Conservation (phyloP, 2,113 vertebrate species). For the Raphicerus campestris region DNA sequence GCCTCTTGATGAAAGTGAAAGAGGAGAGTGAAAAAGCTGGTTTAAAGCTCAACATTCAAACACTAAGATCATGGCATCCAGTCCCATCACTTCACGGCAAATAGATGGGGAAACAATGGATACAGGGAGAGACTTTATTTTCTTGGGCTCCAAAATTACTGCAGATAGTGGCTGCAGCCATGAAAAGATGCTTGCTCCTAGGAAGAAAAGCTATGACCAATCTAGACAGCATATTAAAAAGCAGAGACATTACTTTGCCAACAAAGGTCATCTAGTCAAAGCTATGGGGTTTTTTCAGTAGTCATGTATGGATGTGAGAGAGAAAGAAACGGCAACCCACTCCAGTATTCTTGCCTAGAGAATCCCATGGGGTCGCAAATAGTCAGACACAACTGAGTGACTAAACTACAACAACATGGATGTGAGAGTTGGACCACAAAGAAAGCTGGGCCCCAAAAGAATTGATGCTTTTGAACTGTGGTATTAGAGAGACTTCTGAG, state of each 20-base stretch:
- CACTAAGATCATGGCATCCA: background rate
- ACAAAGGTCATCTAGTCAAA: background rate
- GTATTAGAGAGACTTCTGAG: background rate
- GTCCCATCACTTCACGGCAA: background rate
- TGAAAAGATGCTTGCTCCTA: background rate
- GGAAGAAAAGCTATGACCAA: background rate
- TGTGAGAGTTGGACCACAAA: background rate
- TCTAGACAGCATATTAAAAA: background rate
- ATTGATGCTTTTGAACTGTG: background rate
- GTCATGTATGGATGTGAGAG: background rate
- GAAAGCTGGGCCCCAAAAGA: background rate
- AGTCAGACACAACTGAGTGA: background rate
- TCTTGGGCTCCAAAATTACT: background rate
- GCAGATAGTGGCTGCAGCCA: background rate
- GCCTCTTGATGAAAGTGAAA: background rate
- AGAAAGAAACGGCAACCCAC: background rate
- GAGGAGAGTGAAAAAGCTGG: background rate
- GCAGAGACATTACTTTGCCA: background rate
- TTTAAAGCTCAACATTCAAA: background rate
- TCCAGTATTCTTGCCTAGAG: background rate
- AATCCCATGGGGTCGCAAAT: background rate
- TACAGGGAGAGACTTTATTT: background rate
- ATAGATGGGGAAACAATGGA: background rate
- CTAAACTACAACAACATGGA: background rate
- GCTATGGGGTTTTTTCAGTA: background rate